Conservation (phyloP, 2,797 vertebrate genomes). For the Notolepis coatsorum region DNA sequence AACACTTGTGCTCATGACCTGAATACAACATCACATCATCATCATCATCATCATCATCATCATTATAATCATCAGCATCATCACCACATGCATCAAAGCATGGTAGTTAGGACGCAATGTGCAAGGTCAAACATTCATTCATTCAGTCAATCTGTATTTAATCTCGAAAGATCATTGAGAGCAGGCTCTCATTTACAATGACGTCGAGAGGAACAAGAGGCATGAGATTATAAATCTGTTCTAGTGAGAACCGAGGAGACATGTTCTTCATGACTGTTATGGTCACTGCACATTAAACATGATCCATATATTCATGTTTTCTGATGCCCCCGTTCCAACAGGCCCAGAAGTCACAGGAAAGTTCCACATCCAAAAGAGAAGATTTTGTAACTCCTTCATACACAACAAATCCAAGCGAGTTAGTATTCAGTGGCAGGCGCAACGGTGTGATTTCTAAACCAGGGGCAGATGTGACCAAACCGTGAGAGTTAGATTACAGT, state of each 20-base stretch:
- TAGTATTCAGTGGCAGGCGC: neutral
- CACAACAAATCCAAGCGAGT: neutral
- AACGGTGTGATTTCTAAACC: neutral
- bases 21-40: neutral
- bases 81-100: neutral
- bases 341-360: too few species aligned
- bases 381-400: neutral
- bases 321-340: too few species aligned
- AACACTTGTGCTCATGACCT: neutral
- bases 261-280: too few species aligned
- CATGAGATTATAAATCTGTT: too few species aligned
- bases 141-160: too few species aligned
- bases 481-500: neutral
- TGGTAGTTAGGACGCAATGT: neutral
- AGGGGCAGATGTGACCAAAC: neutral
- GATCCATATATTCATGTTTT: too few species aligned
- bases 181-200: too few species aligned
- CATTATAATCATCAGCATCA: neutral
- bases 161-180: too few species aligned
- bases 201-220: too few species aligned
- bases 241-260: too few species aligned
- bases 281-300: too few species aligned
- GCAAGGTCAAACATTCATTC: neutral
- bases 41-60: neutral
- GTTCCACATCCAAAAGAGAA: too few species aligned